Evolutionary conservation across 2,888 invertebrate genomes (phyloP).

Genomic region (Perdita meconis): DNA sequence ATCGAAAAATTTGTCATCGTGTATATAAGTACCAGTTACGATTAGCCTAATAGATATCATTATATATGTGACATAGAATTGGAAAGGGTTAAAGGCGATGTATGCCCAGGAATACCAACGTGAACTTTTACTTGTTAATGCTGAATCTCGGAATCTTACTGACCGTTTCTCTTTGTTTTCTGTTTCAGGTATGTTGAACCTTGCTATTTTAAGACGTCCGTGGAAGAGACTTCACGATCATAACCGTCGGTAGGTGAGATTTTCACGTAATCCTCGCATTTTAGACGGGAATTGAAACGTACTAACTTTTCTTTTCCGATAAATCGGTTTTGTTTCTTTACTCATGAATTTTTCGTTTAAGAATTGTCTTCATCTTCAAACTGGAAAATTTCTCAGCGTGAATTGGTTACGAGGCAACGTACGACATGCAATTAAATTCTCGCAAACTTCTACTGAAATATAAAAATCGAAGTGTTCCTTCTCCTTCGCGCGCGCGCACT

Average conservation of each 20-base stretch:
- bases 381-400: slow-evolving; percentile 9
- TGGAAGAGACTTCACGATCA: not conserved
- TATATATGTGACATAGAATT: too few relatives aligned
- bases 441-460: not conserved
- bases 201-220: too few relatives aligned
- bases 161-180: slow-evolving; percentile 11
- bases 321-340: not conserved
- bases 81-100: too few relatives aligned
- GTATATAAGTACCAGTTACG: too few relatives aligned
- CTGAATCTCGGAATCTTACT: not conserved
- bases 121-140: not conserved
- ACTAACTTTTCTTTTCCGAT: not conserved
- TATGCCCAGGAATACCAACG: not conserved
- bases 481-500: not conserved
- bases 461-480: slow-evolving; percentile 1
- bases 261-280: not conserved
- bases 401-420: not conserved
- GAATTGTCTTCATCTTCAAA: not conserved
- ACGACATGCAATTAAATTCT: slow-evolving; percentile 11
- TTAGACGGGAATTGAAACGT: slow-evolving; percentile 1
- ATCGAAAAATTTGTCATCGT: too few relatives aligned
- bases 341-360: not conserved
- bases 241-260: slow-evolving; percentile 16
- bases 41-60: too few relatives aligned
- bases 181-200: slow-evolving; percentile 56